These are phyloP conservation scores for Drosophila greeni DNA, from an alignment of 2,888 invertebrate species.

Conservation along the genomic window DNA sequence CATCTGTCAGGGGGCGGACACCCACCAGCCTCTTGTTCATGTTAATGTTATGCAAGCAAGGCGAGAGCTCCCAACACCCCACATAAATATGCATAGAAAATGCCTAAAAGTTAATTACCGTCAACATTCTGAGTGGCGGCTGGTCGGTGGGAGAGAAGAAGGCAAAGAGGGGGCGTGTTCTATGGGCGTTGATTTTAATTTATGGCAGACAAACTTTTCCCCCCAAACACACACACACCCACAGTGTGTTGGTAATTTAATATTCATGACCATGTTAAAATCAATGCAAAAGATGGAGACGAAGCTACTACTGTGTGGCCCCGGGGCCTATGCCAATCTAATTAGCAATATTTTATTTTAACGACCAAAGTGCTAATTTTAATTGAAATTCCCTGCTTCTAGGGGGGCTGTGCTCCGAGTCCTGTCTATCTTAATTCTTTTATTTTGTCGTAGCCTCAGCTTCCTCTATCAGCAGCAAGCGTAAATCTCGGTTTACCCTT, in stretches of 20 bases:
- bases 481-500: conserved; percentile 49
- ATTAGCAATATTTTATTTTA: conserved; percentile 72
- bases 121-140: conserved; percentile 69
- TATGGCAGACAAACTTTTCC: conserved; percentile 68
- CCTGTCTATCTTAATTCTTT: conserved; percentile 23
- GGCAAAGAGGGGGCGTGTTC: conserved; percentile 49
- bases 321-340: conserved; percentile 50
- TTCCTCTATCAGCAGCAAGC: conserved; percentile 1
- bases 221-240: conserved; percentile 3
- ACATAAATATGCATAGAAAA: conserved; percentile 72
- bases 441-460: neutral
- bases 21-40: conserved; percentile 27
- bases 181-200: conserved; percentile 67
- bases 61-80: conserved; percentile 21
- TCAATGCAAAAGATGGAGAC: conserved; percentile 59
- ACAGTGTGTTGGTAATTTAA: conserved; percentile 62
- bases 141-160: neutral
- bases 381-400: conserved; percentile 65
- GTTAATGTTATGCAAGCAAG: conserved; percentile 63
- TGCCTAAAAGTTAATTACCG: conserved; percentile 74
- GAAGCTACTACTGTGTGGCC: conserved; percentile 21
- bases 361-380: conserved; percentile 67
- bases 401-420: neutral
- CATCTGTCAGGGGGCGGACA: conserved; percentile 47
- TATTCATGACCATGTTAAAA: conserved; percentile 72